Base-by-base conservation (phyloP, 2,888 invertebrate genomes). In the Lepidochitona cinerea region DNA sequence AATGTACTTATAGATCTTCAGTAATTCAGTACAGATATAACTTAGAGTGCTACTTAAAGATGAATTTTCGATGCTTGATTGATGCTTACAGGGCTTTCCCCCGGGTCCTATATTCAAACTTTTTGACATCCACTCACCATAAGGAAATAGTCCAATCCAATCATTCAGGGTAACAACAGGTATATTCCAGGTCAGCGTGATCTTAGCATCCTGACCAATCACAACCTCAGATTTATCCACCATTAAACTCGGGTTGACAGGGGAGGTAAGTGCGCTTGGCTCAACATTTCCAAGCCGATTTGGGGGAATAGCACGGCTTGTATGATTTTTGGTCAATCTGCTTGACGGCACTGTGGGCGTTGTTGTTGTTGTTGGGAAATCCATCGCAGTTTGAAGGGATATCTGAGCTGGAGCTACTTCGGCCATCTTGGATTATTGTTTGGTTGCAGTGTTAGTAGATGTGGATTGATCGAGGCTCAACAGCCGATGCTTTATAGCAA, bases 101-200 rank as follows among this genome's bases (percentile, higher is more conserved):
- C n/a, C n/a, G n/a, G n/a, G n/a, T n/a, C n/a, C n/a, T n/a, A n/a
- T n/a, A n/a, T n/a, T n/a, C n/a, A n/a, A n/a, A n/a, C n/a, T n/a
- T n/a, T n/a, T n/a, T n/a, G n/a, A n/a, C n/a, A n/a, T n/a, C n/a
- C n/a, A n/a, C n/a, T 77, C 79, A 91, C 91, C 91, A 79, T 85
- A 81, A 65, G 84, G 85, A 81, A 89, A 91, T 26, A 91, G 85
- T 18, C 91, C 91, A 73, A 91, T 91, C 91, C 91, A 91, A 80
- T 91, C 91, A 65, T 87, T 84, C 14, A 88, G 85, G 23, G 86
- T 86, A 7, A 88, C 87, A 71, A 89, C 88, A 69, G 90, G 90
- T 33, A 91, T 88, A 74, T 90, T 89, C 91, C 91, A 91, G 9
- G 84, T 83, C 37, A 91, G 85, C 52, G 85, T 85, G 14, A 91